phyloP scores from a whole-genome alignment of 2,113 vertebrate genomes.

The Opisthocomus hoazin region DNA sequence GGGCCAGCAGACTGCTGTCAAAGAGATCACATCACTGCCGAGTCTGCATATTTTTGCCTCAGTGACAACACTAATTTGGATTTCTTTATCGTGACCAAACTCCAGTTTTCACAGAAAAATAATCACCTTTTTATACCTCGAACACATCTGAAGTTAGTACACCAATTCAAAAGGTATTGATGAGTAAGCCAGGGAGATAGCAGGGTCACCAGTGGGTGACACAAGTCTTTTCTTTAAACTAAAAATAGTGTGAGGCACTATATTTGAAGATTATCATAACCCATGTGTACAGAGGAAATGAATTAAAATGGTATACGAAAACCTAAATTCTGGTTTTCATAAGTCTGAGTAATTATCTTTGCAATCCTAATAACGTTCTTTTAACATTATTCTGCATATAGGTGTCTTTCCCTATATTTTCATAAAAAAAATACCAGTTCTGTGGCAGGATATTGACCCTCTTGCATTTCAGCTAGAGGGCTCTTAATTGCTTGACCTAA shows the following conservation, averaged over 20 bases:
- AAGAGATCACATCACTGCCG: background rate
- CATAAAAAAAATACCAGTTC: background rate
- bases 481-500: background rate
- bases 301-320: background rate
- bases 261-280: background rate
- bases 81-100: background rate
- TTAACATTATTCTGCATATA: background rate
- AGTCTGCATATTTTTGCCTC: background rate
- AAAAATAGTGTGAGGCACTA: background rate
- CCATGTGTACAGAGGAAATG: background rate
- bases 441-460: background rate
- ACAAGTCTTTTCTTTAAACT: background rate
- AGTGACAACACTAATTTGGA: background rate
- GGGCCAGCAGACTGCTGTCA: background rate
- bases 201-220: background rate
- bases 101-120: background rate
- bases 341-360: background rate
- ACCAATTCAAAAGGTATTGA: background rate
- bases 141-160: background rate
- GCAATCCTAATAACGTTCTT: background rate
- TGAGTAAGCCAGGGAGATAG: background rate
- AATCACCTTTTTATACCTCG: background rate
- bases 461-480: background rate
- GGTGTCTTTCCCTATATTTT: background rate
- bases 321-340: background rate